These are phyloP conservation scores for Coremacera marginata DNA, from an alignment of 2,888 invertebrate genomes.

Conservation along the genomic window DNA sequence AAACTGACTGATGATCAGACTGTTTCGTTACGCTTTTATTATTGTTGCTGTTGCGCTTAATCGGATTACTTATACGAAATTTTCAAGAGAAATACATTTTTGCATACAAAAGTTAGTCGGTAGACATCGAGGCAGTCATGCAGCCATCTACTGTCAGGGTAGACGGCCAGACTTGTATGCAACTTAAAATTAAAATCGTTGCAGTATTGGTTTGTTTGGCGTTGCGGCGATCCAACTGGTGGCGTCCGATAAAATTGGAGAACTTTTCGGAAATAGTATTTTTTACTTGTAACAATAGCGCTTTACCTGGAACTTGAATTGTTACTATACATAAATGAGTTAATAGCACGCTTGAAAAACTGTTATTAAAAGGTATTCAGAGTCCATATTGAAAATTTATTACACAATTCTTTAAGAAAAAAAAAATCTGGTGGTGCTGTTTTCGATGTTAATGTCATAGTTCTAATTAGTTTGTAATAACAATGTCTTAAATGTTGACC, in stretches of 20 bases:
- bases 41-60: slow-evolving; percentile 18
- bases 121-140: no score
- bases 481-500: no score
- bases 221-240: not conserved
- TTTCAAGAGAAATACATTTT: not conserved
- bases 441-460: no score
- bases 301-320: not conserved
- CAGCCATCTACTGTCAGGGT: no score
- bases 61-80: slow-evolving; percentile 21
- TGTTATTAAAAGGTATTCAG: not conserved
- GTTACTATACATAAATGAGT: not conserved
- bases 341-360: not conserved
- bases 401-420: no score
- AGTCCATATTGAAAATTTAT: no score
- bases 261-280: not conserved
- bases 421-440: no score
- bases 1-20: not conserved
- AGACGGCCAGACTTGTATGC: no score
- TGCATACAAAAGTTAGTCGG: no score
- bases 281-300: not conserved
- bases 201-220: not conserved
- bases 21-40: not conserved
- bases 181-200: not conserved
- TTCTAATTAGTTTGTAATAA: no score
- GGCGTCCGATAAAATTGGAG: no score